phyloP scores from a whole-genome alignment of 2,113 vertebrate species.

The Oryzias celebensis region DNA sequence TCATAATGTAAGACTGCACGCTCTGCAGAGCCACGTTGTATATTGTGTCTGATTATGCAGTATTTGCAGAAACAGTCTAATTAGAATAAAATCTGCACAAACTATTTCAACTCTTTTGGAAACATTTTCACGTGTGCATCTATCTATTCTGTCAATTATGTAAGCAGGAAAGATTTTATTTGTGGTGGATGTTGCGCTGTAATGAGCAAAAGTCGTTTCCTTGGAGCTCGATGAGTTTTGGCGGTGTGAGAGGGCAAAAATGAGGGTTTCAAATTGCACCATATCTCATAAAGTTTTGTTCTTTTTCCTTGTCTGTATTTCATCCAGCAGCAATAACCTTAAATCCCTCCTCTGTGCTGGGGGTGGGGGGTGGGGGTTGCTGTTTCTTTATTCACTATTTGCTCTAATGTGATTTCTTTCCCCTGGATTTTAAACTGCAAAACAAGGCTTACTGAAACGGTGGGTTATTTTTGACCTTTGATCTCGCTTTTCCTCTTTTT shows the following conservation, averaged over 20 bases:
- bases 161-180: conserved; percentile 11
- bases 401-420: conserved; percentile 2
- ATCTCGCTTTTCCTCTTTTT: background rate
- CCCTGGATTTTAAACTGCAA: background rate
- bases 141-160: background rate
- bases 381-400: background rate
- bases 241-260: background rate
- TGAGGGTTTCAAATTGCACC: conserved; percentile 16
- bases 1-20: conserved; percentile 43
- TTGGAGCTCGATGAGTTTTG: conserved; percentile 2
- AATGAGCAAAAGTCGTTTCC: conserved; percentile 14
- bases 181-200: conserved; percentile 5
- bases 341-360: conserved; percentile 1
- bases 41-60: conserved; percentile 12
- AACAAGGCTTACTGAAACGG: conserved; percentile 1
- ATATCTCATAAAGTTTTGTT: conserved; percentile 3
- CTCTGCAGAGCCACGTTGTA: conserved; percentile 19
- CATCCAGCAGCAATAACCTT: conserved; percentile 4
- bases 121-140: background rate
- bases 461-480: background rate
- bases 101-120: background rate
- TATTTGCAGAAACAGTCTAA: background rate
- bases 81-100: background rate
- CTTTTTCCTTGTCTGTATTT: conserved; percentile 5
- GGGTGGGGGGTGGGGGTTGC: background rate